A percentile compares a stretch with the other conserved stretches of the same genome.
Conservation (phyloP, 2,888 invertebrate genomes). For the Apomyelois bistriatella region DNA sequence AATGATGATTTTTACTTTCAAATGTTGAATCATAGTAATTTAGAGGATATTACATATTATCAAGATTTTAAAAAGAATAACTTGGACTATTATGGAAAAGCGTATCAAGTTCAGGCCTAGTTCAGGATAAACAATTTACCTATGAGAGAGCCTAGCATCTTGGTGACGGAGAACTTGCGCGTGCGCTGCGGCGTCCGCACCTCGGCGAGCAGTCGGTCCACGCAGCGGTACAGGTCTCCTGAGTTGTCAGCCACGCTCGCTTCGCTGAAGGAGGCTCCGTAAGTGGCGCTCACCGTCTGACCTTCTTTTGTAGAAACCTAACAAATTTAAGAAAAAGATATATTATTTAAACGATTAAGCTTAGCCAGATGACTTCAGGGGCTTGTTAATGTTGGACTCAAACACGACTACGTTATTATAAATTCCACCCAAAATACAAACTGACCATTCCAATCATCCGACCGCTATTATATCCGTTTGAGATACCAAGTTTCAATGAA, state of each 20-base stretch:
- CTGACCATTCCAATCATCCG: too few species aligned
- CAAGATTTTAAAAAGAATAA: too few species aligned
- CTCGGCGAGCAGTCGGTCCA: constrained; percentile 84
- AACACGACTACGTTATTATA: too few species aligned
- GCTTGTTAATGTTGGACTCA: too few species aligned
- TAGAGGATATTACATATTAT: too few species aligned
- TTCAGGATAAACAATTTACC: constrained; percentile 65
- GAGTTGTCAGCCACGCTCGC: constrained; percentile 91
- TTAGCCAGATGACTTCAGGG: too few species aligned
- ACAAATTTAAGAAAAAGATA: constrained; percentile 16
- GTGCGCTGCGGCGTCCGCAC: constrained; percentile 82
- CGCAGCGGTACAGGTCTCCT: constrained; percentile 85
- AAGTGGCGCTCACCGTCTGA: constrained; percentile 82
- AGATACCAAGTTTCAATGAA: background rate
- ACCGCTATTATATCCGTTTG: background rate
- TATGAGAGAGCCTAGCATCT: constrained; percentile 88
- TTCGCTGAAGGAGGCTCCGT: constrained; percentile 87
- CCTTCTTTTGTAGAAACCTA: constrained; percentile 87
- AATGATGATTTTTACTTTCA: too few species aligned
- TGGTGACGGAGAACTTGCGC: constrained; percentile 87
- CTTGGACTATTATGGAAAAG: too few species aligned
- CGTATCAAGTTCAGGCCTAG: too few species aligned
- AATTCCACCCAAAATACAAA: too few species aligned
- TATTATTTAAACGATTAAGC: background rate
- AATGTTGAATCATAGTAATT: too few species aligned